Evolutionary conservation across 2,797 vertebrate genomes (phyloP).

Genomic region (Gadopsis bispinosus): DNA sequence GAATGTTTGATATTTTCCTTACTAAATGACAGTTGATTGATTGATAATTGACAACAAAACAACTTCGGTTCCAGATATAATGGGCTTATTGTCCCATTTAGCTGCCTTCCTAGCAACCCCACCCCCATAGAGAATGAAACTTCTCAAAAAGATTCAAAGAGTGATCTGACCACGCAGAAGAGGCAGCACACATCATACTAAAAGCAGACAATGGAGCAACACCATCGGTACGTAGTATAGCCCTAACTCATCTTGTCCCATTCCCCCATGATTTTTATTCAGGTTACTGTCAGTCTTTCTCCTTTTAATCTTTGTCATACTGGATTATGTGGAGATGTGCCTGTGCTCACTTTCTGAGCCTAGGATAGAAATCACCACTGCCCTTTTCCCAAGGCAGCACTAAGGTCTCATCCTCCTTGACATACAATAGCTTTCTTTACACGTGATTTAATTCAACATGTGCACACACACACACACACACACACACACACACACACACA

Average conservation of each 20-base stretch:
- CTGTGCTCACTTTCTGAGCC: conserved; percentile 44
- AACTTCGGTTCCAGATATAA: conserved; percentile 23
- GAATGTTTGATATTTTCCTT: conserved; percentile 2
- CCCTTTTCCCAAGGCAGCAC: conserved; percentile 38
- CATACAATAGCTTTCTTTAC: conserved; percentile 46
- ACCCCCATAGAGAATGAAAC: not conserved
- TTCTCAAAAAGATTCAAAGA: conserved; percentile 11
- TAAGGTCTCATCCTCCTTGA: conserved; percentile 63
- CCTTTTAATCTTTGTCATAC: conserved; percentile 50
- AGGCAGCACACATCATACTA: conserved; percentile 26
- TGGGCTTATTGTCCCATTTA: conserved; percentile 1
- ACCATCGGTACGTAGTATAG: conserved; percentile 35
- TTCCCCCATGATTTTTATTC: conserved; percentile 34
- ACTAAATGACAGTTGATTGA: not conserved
- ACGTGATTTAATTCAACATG: conserved; percentile 38
- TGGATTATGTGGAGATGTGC: conserved; percentile 62
- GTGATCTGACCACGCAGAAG: conserved; percentile 9
- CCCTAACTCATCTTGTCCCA: conserved; percentile 24
- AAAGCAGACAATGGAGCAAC: conserved; percentile 40
- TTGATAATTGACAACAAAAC: not conserved
- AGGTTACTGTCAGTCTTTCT: conserved; percentile 41
- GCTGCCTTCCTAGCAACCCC: conserved; percentile 10
- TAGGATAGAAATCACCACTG: conserved; percentile 40
- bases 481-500: conserved; percentile 21
- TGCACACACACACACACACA: not conserved